Conservation (phyloP, 2,888 invertebrate genomes). For the Drosophila formosana region DNA sequence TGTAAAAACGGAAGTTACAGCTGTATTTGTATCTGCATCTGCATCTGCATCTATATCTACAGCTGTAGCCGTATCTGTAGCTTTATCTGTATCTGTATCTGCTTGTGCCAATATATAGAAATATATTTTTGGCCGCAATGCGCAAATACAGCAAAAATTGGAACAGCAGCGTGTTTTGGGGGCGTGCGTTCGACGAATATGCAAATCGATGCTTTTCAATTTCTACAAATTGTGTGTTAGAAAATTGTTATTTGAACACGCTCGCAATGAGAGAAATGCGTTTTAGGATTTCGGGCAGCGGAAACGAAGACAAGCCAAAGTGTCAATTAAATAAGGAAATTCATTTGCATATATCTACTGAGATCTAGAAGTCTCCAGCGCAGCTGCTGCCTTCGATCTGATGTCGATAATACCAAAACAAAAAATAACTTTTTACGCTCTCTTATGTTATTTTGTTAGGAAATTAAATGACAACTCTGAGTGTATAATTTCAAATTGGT, state of each 20-base stretch:
- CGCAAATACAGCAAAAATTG: constrained; percentile 59
- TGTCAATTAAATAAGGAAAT: constrained; percentile 5
- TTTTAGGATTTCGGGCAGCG: constrained; percentile 9
- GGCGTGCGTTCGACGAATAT: constrained; percentile 32
- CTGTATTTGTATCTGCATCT: constrained; percentile 27
- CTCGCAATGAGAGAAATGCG: constrained; percentile 9
- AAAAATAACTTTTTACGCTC: too few relatives aligned
- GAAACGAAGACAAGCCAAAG: constrained; percentile 6
- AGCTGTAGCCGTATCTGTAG: neutral
- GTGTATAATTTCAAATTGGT: too few relatives aligned
- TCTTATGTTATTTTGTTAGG: too few relatives aligned
- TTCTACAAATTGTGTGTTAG: constrained; percentile 6
- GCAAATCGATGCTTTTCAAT: constrained; percentile 22
- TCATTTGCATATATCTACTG: neutral
- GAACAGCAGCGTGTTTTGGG: constrained; percentile 38
- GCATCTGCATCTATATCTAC: too few relatives aligned
- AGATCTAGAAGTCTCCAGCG: neutral
- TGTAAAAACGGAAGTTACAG: constrained; percentile 63
- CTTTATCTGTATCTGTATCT: constrained; percentile 1
- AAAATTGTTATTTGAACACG: constrained; percentile 26
- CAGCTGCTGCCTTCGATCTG: neutral
- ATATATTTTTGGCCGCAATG: constrained; percentile 55
- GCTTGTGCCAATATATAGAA: constrained; percentile 19
- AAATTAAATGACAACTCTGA: too few relatives aligned
- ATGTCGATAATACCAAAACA: neutral